A percentile compares a stretch with the other conserved stretches of the same genome.
phyloP scores from a whole-genome alignment of 2,113 vertebrate genomes.

The Amazona guildingii region DNA sequence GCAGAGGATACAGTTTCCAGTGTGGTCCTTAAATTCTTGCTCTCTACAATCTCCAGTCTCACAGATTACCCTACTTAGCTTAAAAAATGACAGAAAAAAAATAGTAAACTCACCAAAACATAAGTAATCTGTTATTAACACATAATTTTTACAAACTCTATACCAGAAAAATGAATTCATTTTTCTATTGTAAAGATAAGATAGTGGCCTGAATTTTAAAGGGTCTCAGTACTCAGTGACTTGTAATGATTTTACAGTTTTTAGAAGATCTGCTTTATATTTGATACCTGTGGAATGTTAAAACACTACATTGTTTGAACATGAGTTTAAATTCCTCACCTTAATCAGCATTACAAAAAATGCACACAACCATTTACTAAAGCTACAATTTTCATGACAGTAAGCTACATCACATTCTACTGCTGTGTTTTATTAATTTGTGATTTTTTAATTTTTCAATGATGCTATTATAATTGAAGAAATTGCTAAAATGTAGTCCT shows the following conservation, averaged over 20 bases:
- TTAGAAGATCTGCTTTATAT: not conserved
- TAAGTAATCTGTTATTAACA: not conserved
- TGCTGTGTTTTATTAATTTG: not conserved
- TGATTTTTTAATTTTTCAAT: not conserved
- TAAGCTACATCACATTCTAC: not conserved
- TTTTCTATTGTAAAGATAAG: not conserved
- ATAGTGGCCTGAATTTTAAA: not conserved
- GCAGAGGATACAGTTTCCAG: constrained; percentile 88
- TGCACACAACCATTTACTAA: not conserved
- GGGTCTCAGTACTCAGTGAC: not conserved
- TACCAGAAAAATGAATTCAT: not conserved
- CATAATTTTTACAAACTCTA: not conserved
- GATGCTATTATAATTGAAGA: not conserved
- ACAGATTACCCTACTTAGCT: constrained; percentile 74
- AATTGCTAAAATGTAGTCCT: not conserved
- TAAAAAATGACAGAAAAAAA: not conserved
- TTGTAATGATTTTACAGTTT: not conserved
- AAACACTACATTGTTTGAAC: not conserved
- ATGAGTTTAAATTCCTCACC: not conserved
- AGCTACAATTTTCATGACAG: not conserved
- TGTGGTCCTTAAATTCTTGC: constrained; percentile 88
- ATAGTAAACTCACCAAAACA: not conserved
- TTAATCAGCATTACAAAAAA: not conserved
- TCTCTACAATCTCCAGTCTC: constrained; percentile 90
- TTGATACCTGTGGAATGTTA: not conserved